A percentile compares a stretch with the other conserved stretches of the same genome.
phyloP scores from a whole-genome alignment of 2,888 invertebrate species.

The Diachrysia chrysitis region DNA sequence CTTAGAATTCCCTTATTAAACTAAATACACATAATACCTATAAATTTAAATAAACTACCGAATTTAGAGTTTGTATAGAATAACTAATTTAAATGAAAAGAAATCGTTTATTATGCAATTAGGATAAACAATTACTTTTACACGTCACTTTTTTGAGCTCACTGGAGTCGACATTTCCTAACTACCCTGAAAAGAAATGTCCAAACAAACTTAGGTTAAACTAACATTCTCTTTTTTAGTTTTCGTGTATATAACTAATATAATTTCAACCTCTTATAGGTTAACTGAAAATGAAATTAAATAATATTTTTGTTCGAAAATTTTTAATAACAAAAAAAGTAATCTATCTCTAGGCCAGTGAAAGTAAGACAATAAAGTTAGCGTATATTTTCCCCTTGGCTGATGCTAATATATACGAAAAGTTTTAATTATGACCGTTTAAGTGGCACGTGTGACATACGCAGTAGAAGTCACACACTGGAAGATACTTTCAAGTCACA shows the following conservation, averaged over 20 bases:
- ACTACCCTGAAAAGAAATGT: no score
- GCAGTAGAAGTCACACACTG: slow-evolving; percentile 37
- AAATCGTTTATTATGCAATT: no score
- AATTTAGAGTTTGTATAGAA: no score
- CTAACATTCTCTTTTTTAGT: no score
- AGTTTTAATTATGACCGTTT: slow-evolving; percentile 40
- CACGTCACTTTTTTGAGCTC: no score
- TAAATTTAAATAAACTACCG: no score
- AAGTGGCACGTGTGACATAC: slow-evolving; percentile 62
- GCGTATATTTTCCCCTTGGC: slow-evolving; percentile 49
- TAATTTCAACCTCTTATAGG: neutral
- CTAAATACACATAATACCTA: neutral
- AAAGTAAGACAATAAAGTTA: slow-evolving; percentile 48
- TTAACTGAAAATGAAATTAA: neutral
- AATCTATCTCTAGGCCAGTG: slow-evolving; percentile 20
- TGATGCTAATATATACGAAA: slow-evolving; percentile 32
- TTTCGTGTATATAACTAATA: no score
- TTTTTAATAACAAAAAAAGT: neutral
- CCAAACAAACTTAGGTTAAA: no score
- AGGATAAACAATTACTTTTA: no score
- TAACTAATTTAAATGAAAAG: no score
- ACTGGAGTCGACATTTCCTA: no score
- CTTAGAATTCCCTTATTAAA: neutral
- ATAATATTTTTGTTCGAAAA: neutral
- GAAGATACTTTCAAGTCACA: slow-evolving; percentile 51